Evolutionary conservation across 2,113 vertebrate genomes (phyloP), one percentile per base, ranked within the genome.

Genomic region (Cebidichthys violaceus): DNA sequence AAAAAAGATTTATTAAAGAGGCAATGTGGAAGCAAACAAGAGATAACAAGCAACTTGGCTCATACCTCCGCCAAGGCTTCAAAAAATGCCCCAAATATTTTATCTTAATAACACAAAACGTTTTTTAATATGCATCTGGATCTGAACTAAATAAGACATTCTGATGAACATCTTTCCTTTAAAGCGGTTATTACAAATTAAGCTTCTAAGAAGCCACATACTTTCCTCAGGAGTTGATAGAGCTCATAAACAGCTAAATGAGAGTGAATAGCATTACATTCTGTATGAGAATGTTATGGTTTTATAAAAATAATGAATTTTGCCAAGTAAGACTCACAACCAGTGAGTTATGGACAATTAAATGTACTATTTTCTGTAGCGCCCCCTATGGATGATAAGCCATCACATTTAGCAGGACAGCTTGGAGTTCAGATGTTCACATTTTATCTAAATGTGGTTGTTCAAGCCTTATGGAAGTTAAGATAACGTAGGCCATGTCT

Each of bases 1-100:
- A 79, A 39, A 39, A 41, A 81, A 65, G 10, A 76, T 52, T 47
- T 31, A 69, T 79, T 43, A 52, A 47, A 33, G 27, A 77, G 71
- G 73, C 14, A 37, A 47, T 29, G 57, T n/a, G 39, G 57, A 41
- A 31, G 62, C 20, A 68, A 43, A 41, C 60, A 13, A 59, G 13
- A 55, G 20, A 74, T 33, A 67, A 81, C 29, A 33, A 37, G 41
- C 66, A 66, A 57, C 8, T 6, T 41, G 22, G 69, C 41, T 61
- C 22, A 45, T 22, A 52, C n/a, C 7, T 54, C 18, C 0, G 9
- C 20, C n/a, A 64, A n/a, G 11, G 43, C 50, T 45, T n/a, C 22
- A 83, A 39, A 57, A 35, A 47, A 45, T 10, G 10, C n/a, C 24
- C 17, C n/a, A 22, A 71, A 62, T 86, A 43, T 37, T 61, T 7